A percentile compares a stretch with the other conserved stretches of the same genome.
Evolutionary conservation across 2,797 vertebrate species (phyloP).

Genomic region (Trichosurus vulpecula): DNA sequence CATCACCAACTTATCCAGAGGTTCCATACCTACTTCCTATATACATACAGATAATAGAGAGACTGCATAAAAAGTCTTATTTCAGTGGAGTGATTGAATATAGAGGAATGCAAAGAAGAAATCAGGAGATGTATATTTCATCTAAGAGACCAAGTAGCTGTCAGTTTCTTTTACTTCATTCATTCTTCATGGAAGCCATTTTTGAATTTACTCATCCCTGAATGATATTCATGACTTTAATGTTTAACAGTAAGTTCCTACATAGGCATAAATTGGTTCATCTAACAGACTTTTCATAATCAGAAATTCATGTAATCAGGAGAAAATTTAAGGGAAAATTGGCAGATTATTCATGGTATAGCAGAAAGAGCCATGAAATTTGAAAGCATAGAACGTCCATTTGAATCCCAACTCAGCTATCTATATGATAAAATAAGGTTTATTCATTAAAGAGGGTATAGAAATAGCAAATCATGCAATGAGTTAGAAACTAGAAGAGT

Average conservation of each 20-base stretch:
- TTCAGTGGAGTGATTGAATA: background rate
- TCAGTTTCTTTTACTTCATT: background rate
- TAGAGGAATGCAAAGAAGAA: background rate
- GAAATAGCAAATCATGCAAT: background rate
- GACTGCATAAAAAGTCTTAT: background rate
- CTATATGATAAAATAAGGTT: background rate
- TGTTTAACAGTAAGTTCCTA: background rate
- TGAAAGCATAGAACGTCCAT: background rate
- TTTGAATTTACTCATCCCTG: background rate
- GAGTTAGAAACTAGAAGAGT: background rate
- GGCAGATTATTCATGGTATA: background rate
- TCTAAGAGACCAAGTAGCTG: background rate
- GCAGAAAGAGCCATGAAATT: background rate
- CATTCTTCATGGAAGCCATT: background rate
- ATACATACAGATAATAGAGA: background rate
- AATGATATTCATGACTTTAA: background rate
- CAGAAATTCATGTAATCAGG: background rate
- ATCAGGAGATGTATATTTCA: background rate
- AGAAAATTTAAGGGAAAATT: background rate
- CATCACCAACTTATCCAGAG: background rate
- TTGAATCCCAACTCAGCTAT: background rate
- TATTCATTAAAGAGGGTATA: background rate
- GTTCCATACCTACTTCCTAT: background rate
- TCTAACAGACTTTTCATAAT: background rate
- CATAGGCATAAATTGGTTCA: background rate